These are phyloP conservation scores for zebrafish (Danio rerio) DNA, from an alignment of 2,113 vertebrate species.

Conservation along the genomic window DNA sequence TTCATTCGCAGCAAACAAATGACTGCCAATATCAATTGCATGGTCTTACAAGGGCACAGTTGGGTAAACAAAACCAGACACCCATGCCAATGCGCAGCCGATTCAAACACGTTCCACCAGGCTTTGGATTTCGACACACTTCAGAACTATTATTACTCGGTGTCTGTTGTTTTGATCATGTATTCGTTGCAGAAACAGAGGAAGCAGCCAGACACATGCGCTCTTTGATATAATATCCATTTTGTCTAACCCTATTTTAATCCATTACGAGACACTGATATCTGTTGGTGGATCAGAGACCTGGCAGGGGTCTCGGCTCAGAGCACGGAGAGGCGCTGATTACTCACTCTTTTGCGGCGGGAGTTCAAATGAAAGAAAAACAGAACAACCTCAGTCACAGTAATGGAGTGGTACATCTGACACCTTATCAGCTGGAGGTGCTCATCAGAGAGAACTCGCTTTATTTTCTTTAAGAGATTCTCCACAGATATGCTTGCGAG, in stretches of 20 bases:
- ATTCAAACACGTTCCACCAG: not conserved
- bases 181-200: not conserved
- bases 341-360: not conserved
- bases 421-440: slow-evolving; percentile 53
- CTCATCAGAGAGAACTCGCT: slow-evolving; percentile 45
- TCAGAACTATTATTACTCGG: slow-evolving; percentile 11
- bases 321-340: slow-evolving; percentile 51
- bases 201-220: slow-evolving; percentile 22
- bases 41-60: slow-evolving; percentile 8
- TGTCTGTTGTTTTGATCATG: slow-evolving; percentile 20
- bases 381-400: slow-evolving; percentile 42
- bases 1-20: slow-evolving; percentile 16
- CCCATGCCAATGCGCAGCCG: slow-evolving; percentile 13
- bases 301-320: slow-evolving; percentile 21
- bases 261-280: slow-evolving; percentile 53
- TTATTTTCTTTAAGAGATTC: slow-evolving; percentile 58
- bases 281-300: slow-evolving; percentile 43
- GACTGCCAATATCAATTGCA: slow-evolving; percentile 24
- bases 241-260: slow-evolving; percentile 49
- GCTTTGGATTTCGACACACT: slow-evolving; percentile 4
- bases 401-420: slow-evolving; percentile 55
- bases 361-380: slow-evolving; percentile 55
- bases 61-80: slow-evolving; percentile 32
- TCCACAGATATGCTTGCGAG: slow-evolving; percentile 35
- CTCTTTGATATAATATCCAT: slow-evolving; percentile 40